Base-by-base conservation (phyloP, 2,888 invertebrate genomes). In the Tinea pellionella region DNA sequence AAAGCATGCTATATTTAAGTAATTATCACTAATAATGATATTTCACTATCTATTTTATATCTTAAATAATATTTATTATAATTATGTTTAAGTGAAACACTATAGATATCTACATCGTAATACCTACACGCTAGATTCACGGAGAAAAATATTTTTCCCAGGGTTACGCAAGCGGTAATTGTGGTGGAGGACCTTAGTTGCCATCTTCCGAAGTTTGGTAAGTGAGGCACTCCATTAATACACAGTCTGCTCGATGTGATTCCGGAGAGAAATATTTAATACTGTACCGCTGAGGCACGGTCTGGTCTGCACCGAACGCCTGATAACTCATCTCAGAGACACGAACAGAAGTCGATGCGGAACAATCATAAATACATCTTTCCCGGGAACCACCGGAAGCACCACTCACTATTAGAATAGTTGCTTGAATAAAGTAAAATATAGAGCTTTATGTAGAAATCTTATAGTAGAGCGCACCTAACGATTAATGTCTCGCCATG, bases 141-240 rank as follows among this genome's bases (percentile, higher is more conserved):
- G 87, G 86, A 82, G 81, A 85, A 60, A 83, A 86, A 87, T 87
- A 86, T 87, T 87, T 87, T 87, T 76, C 86, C 87, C 86, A 86
- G 87, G 86, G 86, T 87, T 87, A 85, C 86, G 86, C 86, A 86
- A 86, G 86, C 87, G 87, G 87, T 87, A 85, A 80, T 81, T 86
- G 85, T 86, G 85, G 86, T 86, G 87, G 87, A 86, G 85, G 79
- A 86, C 87, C 87, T 87, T 86, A 86, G 78, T 86, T 86, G 87
- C 87, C 86, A 86, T 85, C 86, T 77, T 83, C 83, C 80, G 85
- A 85, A 83, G 84, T 86, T 85, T 84, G 86, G 87, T 86, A 86
- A 87, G 86, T 86, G 84, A 86, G 86, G 87, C 85, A 81, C 86
- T 86, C 86, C 87, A 85, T 86, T 80, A 71, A 75, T 82, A 79